phyloP scores from a whole-genome alignment of 1,140 invertebrate genomes.

The Macrotrachela quadricornifera region DNA sequence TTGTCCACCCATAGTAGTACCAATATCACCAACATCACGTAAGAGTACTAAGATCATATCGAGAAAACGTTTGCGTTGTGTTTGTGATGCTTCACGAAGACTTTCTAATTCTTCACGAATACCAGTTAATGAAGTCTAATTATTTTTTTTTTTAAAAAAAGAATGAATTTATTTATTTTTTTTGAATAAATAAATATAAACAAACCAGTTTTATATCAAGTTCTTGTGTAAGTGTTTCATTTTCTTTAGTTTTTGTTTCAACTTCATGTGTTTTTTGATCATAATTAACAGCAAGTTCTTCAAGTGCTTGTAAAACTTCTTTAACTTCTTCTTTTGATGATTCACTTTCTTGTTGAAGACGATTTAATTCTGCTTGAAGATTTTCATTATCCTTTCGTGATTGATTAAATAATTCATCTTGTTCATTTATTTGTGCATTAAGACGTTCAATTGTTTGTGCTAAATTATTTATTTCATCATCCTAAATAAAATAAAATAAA shows the following conservation, averaged over 20 bases:
- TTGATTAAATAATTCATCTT: constrained; percentile 73
- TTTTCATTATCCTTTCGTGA: constrained; percentile 72
- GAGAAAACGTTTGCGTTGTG: constrained; percentile 75
- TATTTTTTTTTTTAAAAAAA: too few relatives aligned
- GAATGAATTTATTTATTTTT: too few relatives aligned
- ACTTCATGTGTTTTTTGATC: constrained; percentile 96
- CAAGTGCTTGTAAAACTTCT: constrained; percentile 72
- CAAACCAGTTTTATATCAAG: constrained; percentile 48
- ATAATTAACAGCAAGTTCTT: constrained; percentile 94
- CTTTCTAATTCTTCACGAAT: constrained; percentile 63
- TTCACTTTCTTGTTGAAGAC: constrained; percentile 90
- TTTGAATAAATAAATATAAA: constrained; percentile 21
- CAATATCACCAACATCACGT: constrained; percentile 81
- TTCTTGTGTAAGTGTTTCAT: constrained; percentile 57
- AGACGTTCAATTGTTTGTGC: constrained; percentile 84
- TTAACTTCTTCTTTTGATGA: constrained; percentile 90
- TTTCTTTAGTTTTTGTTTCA: constrained; percentile 77
- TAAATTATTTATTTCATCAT: constrained; percentile 95
- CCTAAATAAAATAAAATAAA: too few relatives aligned
- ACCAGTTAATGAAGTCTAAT: constrained; percentile 37
- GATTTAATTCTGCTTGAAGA: constrained; percentile 73
- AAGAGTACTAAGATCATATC: constrained; percentile 81
- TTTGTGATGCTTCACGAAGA: constrained; percentile 55
- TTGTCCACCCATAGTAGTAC: constrained; percentile 48
- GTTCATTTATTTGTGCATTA: constrained; percentile 90